Conservation (phyloP, 2,113 vertebrate species). For the Ictidomys tridecemlineatus region DNA sequence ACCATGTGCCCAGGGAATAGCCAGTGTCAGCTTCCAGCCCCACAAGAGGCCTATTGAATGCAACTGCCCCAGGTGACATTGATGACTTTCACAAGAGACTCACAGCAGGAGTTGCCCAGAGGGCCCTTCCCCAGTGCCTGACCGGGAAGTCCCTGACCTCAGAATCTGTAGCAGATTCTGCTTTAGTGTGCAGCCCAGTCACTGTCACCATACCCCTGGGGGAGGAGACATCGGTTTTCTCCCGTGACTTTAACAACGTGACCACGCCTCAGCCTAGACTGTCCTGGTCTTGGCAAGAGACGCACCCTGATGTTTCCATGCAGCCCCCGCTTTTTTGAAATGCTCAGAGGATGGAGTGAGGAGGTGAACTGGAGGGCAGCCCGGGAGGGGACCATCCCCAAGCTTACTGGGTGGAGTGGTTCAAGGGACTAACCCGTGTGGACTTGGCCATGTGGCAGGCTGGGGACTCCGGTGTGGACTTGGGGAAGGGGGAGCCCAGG, state of each 20-base stretch:
- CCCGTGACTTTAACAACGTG: neutral
- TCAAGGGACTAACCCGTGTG: neutral
- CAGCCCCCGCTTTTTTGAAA: neutral
- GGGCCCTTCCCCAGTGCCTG: neutral
- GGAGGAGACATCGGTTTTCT: neutral
- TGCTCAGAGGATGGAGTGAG: neutral
- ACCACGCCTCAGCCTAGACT: neutral
- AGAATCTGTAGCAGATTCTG: too few relatives aligned
- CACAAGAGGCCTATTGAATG: too few relatives aligned
- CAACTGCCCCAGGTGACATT: neutral
- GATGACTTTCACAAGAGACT: neutral
- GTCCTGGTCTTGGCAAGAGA: neutral
- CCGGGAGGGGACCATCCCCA: neutral
- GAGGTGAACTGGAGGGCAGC: neutral
- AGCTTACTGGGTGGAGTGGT: neutral
- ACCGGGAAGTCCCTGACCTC: too few relatives aligned
- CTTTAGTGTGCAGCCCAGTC: neutral
- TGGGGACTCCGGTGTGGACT: neutral
- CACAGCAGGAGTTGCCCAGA: neutral
- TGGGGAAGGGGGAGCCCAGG: neutral
- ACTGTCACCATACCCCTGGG: neutral
- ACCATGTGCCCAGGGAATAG: neutral
- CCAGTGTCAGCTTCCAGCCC: neutral
- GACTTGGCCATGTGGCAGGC: neutral
- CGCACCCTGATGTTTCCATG: rapidly evolving